Conservation (phyloP, 2,888 invertebrate species). For the Megamerina dolium region DNA sequence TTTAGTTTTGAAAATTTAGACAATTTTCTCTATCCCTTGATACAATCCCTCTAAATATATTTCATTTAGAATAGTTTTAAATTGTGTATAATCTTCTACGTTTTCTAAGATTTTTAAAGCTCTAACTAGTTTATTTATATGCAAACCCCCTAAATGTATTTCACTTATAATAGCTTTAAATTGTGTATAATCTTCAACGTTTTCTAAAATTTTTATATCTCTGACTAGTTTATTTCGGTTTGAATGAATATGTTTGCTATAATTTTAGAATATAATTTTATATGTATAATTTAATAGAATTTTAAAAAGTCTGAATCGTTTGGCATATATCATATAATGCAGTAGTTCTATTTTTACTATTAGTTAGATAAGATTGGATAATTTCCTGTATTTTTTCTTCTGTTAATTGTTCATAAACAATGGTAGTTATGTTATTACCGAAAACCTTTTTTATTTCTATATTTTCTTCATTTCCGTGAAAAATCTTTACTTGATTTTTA, state of each 20-base stretch:
- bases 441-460: neutral
- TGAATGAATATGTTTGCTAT: no score
- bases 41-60: conserved; percentile 4
- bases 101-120: conserved; percentile 1
- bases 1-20: neutral
- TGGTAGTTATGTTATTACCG: neutral
- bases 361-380: conserved; percentile 1
- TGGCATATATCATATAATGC: no score
- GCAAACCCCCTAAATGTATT: conserved; percentile 1
- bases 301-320: conserved; percentile 5
- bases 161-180: conserved; percentile 1
- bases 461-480: neutral
- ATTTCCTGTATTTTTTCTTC: neutral
- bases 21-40: conserved; percentile 7
- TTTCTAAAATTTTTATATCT: neutral
- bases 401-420: neutral
- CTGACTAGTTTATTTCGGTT: conserved; percentile 1
- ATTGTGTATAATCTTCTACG: neutral
- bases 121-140: no score
- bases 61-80: conserved; percentile 1
- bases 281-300: no score
- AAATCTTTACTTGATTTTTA: conserved; percentile 4
- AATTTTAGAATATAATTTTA: no score
- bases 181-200: neutral
- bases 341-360: neutral